phyloP scores from a whole-genome alignment of 2,888 invertebrate species.

The Scelioninae gen. 2 region DNA sequence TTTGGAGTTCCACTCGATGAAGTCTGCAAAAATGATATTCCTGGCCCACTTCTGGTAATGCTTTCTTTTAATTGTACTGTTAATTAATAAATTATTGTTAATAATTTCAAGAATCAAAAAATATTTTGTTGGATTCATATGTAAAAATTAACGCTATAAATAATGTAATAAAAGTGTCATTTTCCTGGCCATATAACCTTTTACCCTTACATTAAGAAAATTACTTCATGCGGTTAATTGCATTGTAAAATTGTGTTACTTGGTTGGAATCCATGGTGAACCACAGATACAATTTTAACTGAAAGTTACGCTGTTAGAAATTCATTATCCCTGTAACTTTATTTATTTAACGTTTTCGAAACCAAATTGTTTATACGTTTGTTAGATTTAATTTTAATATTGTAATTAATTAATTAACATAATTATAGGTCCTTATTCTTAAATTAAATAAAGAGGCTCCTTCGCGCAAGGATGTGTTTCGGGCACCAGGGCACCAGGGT shows the following conservation, averaged over 20 bases:
- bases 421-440: constrained; percentile 86
- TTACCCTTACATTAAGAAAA: constrained; percentile 31
- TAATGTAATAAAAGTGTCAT: not conserved
- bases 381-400: not conserved
- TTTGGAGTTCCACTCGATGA: constrained; percentile 94
- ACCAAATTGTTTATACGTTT: not conserved
- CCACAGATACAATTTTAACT: constrained; percentile 30
- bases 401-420: not conserved
- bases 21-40: constrained; percentile 96
- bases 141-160: not conserved
- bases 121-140: no score
- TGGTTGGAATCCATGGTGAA: constrained; percentile 35
- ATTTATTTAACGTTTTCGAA: not conserved
- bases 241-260: constrained; percentile 35
- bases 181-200: constrained; percentile 22
- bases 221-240: constrained; percentile 36
- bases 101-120: no score
- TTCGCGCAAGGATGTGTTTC: constrained; percentile 93
- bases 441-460: constrained; percentile 97
- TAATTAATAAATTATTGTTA: not conserved
- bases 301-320: constrained; percentile 14
- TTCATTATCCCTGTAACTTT: constrained; percentile 3
- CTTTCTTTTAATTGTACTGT: not conserved
- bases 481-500: constrained; percentile 96
- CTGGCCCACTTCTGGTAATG: constrained; percentile 89